Evolutionary conservation across 2,797 vertebrate genomes (phyloP), one percentile per base, ranked within the genome.

Genomic region (Alca torda): DNA sequence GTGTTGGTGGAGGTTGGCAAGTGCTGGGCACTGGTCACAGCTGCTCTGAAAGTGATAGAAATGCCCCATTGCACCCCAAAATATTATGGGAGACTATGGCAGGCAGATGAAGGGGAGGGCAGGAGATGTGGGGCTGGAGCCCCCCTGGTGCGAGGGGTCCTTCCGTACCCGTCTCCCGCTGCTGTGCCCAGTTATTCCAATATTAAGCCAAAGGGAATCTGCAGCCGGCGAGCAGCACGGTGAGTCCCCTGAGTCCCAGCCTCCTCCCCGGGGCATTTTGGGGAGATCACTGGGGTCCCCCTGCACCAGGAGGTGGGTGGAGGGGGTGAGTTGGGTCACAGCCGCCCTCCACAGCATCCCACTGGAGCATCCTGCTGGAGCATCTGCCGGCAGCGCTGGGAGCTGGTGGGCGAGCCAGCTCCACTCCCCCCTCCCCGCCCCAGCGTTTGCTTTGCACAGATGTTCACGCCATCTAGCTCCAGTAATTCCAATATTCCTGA

Each of bases 121-220:
- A 50, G 79, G 80, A 61, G 53, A 5, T 13, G 14, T 35, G 80
- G 60, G 78, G 65, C 57, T 64, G 74, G 46, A 39, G 39, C 3
- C 73, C 46, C 3, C 1, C 46, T 13, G 54, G 14, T 53, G 6
- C 1, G 5, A 45, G 43, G 30, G 26, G 37, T 56, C 10, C 13
- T 12, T 54, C 37, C 0, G 1, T 43, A 21, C 46, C 43, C 4
- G 0, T 56, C 43, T 65, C 25, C 17, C 1, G 2, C 15, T 0
- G 0, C 2, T 0, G 3, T 64, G 63, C 70, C 45, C 51, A 2
- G 33, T 30, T 31, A 26, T 35, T 59, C 51, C 30, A 16, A 2
- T 25, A 2, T 45, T 72, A 53, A 16, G 17, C 43, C 51, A 28
- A 18, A 35, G 33, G 57, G 74, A 74, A 43, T n/a, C 1, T 54